phyloP scores from a whole-genome alignment of 2,113 vertebrate species.

The Podocnemis expansa region DNA sequence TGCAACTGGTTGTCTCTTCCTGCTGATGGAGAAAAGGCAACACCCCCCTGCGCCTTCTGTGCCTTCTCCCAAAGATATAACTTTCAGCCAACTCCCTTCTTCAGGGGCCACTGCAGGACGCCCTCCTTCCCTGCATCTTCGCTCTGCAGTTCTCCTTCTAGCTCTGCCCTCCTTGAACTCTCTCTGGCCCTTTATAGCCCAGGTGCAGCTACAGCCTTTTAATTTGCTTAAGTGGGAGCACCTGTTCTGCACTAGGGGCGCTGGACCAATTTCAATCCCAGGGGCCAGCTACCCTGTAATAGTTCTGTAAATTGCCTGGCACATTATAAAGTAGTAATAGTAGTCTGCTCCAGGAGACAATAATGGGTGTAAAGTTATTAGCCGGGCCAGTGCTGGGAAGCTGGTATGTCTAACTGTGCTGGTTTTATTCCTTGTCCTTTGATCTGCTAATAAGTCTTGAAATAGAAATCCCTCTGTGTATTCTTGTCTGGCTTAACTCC shows the following conservation, averaged over 20 bases:
- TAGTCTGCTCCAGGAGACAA: neutral
- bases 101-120: neutral
- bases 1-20: neutral
- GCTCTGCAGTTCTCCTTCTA: no score
- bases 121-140: neutral
- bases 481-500: neutral
- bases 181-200: neutral
- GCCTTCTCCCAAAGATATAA: neutral
- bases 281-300: neutral
- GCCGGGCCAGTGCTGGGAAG: neutral
- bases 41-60: neutral
- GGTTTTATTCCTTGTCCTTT: neutral
- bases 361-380: neutral
- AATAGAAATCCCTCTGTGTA: neutral
- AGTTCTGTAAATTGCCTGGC: neutral
- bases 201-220: neutral
- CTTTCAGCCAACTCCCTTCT: neutral
- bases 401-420: neutral
- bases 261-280: neutral
- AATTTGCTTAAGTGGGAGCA: neutral
- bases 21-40: neutral
- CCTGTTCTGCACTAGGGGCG: neutral
- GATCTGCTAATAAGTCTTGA: conserved; percentile 16
- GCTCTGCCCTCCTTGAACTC: neutral
- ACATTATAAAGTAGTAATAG: neutral